A percentile compares a stretch with the other conserved stretches of the same genome.
Evolutionary conservation across 2,113 vertebrate genomes (phyloP).

Genomic region (Ceratotherium simum): DNA sequence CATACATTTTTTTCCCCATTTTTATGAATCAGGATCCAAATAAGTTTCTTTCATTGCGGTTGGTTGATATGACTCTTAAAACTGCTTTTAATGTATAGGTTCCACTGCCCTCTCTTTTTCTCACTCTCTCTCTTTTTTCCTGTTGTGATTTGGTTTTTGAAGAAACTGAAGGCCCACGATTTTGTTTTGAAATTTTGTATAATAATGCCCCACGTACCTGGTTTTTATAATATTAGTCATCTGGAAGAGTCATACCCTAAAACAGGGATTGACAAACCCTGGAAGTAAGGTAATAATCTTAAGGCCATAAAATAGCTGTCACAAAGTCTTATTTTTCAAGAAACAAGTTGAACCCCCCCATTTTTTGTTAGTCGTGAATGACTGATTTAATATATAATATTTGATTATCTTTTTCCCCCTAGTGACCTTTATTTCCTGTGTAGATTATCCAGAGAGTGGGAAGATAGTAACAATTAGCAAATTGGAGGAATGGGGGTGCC

Average conservation of each 20-base stretch:
- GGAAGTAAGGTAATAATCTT: not conserved
- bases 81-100: not conserved
- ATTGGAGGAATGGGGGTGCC: not conserved
- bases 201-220: not conserved
- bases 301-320: conserved; percentile 11
- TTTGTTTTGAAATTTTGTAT: conserved; percentile 33
- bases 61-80: not conserved
- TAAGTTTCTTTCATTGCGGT: conserved; percentile 8
- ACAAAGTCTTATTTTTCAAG: conserved; percentile 33
- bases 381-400: not conserved
- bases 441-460: conserved; percentile 8
- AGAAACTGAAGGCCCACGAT: not conserved
- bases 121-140: not conserved
- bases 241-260: conserved; percentile 25
- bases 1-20: not conserved
- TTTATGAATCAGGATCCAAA: not conserved
- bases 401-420: not conserved
- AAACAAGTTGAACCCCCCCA: not conserved
- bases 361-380: conserved; percentile 27
- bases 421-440: conserved; percentile 42
- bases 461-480: conserved; percentile 27
- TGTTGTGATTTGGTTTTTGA: conserved; percentile 52
- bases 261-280: not conserved
- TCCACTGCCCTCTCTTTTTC: not conserved
- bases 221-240: not conserved